Evolutionary conservation across 1,140 invertebrate species (phyloP).

Genomic region (Drosophila teissieri): DNA sequence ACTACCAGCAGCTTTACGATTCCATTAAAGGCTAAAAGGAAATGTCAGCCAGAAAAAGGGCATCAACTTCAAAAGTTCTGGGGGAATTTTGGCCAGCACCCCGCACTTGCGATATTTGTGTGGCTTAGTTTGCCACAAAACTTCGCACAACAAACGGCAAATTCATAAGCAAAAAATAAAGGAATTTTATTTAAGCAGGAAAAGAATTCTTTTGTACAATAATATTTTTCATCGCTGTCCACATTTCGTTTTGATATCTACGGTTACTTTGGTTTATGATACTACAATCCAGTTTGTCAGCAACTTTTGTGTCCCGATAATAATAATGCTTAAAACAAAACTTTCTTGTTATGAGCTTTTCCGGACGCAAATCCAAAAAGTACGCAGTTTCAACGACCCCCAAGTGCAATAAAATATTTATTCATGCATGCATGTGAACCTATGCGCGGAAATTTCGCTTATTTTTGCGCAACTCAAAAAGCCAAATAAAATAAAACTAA

Average conservation of each 20-base stretch:
- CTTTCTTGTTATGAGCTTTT: conserved; percentile 33
- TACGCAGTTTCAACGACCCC: conserved; percentile 19
- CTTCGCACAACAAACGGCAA: conserved; percentile 11
- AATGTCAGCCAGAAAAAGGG: conserved; percentile 39
- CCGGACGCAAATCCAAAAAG: conserved; percentile 1
- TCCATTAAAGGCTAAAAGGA: conserved; percentile 50
- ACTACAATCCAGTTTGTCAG: conserved; percentile 23
- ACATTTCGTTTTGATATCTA: background rate
- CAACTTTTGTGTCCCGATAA: conserved; percentile 18
- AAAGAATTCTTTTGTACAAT: too few relatives aligned
- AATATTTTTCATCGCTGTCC: background rate
- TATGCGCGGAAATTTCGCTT: conserved; percentile 39
- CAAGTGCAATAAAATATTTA: conserved; percentile 73
- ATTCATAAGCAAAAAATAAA: background rate
- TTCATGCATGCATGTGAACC: conserved; percentile 55
- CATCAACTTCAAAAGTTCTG: conserved; percentile 11
- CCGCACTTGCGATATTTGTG: conserved; percentile 6
- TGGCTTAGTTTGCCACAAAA: conserved; percentile 10
- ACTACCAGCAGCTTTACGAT: conserved; percentile 65
- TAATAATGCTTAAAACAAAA: conserved; percentile 44
- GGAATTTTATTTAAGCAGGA: background rate
- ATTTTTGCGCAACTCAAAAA: conserved; percentile 36
- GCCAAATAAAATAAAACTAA: conserved; percentile 50
- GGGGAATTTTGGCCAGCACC: conserved; percentile 4
- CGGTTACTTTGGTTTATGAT: conserved; percentile 1